Base-by-base conservation (phyloP, 2,113 vertebrate species). In the Ramphastos sulfuratus region DNA sequence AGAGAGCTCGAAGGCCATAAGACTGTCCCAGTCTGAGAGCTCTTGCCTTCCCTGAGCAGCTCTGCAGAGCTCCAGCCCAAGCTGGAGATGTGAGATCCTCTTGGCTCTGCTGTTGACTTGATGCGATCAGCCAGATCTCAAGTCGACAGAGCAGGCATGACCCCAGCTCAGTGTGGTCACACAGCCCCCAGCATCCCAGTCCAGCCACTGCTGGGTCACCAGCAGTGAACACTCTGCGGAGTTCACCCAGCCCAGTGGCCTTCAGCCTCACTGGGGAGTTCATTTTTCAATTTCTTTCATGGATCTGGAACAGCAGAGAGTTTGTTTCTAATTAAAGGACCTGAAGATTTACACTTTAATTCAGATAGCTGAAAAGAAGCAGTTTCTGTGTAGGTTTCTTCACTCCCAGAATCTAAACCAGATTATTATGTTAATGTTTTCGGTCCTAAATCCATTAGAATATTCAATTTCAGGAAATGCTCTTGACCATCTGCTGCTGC, bases 401-500 rank as follows among this genome's bases (percentile, higher is more conserved):
- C 91, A 66, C 90, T 54, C 87, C 92, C 59, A 70, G 74, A 80
- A 95, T 89, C 92, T 58, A 71, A 86, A 96, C 3, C 95, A 96
- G 94, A 88, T 94, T 92, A 93, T 97, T 96, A 97, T 96, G 96
- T 96, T 96, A 96, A 96, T 90, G 91, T 74, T 91, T 92, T 87
- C 6, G 6, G 84, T 92, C 89, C 92, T 48, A 79, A 93, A 96
- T 95, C 85, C 56, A 92, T 96, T 95, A 95, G 92, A 94, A 82
- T 94, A 94, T 95, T 95, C 94, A 94, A 96, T 97, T 97, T 98
- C 94, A 72, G 89, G 92, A 87, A 86, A 90, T 78, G 63, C 93
- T 93, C 95, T 97, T 96, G 93, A 94, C 96, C 96, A 97, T 95
- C 97, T 96, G 96, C 74, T 91, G 54, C 85, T 89, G 76, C 92